Base-by-base conservation (phyloP, 2,888 invertebrate species). In the Diarsia dahlii region DNA sequence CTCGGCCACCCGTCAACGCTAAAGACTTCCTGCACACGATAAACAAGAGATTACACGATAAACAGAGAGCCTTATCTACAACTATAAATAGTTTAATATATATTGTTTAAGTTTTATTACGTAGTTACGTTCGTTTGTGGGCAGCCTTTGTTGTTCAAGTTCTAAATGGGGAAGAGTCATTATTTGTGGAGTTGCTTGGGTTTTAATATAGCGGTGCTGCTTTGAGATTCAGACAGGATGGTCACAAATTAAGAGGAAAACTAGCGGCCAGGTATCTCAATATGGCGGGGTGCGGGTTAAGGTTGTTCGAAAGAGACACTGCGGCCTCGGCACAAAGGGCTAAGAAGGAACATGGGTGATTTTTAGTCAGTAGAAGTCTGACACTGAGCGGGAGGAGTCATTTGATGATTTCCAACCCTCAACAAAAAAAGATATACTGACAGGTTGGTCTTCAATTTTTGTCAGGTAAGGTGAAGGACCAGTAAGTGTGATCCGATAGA, bases 11-110 rank as follows among this genome's bases (percentile, higher is more conserved):
- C 88, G 90, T 90, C 91, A 91, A 85, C 91, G 90, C 93, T 95
- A 94, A 95, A 95, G 93, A 95, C 95, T 94, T 95, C 95, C 95
- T 89, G 86, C 82, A 87, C 82, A 88, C 93, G 88, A 93, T 95
- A 95, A 95, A 95, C 95, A 93, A 93, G 92, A 92, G 92, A 92
- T 90, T 93, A 91, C 91, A 88, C 93, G 88, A 93, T 95, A 95
- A 95, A 95, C 95, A 93, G 92, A 92, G 92, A 92, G 88, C 89
- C 92, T 95, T 95, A 95, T 95, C 95, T 94, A 76, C 72, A 76
- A 80, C 91, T 91, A 92, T 94, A 94, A 94, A 94, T 94, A 94
- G 92, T 92, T 92, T 89, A 83, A 65, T 73, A 76, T 70, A 76
- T 75, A 79, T 84, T 81, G 80, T 80, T 84, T 80, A 67, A 81